Base-by-base conservation (phyloP, 2,113 vertebrate species). In the Megaceryle torquata region DNA sequence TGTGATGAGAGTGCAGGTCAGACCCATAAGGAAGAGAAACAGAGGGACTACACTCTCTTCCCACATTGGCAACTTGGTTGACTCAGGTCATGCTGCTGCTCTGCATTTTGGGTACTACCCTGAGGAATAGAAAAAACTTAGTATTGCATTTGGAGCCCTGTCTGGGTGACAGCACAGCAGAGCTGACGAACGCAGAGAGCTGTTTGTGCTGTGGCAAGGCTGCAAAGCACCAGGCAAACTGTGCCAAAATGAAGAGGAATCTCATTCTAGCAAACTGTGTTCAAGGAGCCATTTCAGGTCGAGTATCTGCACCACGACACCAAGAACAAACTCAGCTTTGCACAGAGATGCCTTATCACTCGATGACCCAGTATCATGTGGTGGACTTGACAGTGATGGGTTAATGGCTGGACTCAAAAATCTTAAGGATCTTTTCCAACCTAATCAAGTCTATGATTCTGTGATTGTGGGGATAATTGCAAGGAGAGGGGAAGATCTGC, bases 181-280 rank as follows among this genome's bases (percentile, higher is more conserved):
- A 35, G 11, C 35, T 0, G 0, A 46, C 0, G 5, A 60, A 53
- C 12, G 0, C 2, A 4, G 14, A 71, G 33, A 61, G 65, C 51
- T 35, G 44, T 5, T 25, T 13, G 53, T 57, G 71, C 35, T 7
- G 2, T 6, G 1, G 67, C 53, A 33, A 46, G 17, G 72, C 29
- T 78, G 63, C 82, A 50, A 31, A 78, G n/a, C 1, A 3, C 16
- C n/a, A 35, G 50, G 48, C 65, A 63, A 26, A 50, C 48, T 31
- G 15, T 60, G 39, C 33, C 64, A 20, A 46, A 71, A 60, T 46
- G 35, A 71, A 48, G 43, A 51, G 41, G 41, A 44, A 61, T 35
- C 37, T 79, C 35, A 3, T 85, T 82, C 67, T 70, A 33, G 43
- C 39, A 82, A 87, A 57, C 44, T 41, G 41, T 44, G n/a, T 8